These are phyloP conservation scores for Drosophila paranaensis DNA, from an alignment of 2,888 invertebrate genomes.

Conservation along the genomic window DNA sequence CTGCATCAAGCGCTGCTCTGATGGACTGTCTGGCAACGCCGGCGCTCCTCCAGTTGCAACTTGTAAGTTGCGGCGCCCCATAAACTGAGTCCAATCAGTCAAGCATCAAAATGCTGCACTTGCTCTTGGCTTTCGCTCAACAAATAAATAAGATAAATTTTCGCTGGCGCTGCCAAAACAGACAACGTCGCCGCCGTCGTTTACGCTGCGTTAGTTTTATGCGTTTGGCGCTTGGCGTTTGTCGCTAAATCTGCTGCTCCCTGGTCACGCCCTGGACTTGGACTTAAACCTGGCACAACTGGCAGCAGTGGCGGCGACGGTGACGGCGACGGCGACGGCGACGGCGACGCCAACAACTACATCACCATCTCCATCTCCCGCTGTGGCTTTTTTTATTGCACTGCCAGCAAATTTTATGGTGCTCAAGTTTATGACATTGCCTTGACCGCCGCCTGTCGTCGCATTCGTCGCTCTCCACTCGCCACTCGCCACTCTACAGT, in stretches of 20 bases:
- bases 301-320: constrained; percentile 6
- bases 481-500: not conserved
- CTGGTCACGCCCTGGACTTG: constrained; percentile 65
- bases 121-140: constrained; percentile 62
- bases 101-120: constrained; percentile 80
- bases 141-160: constrained; percentile 80
- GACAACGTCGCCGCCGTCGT: constrained; percentile 53
- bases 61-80: constrained; percentile 45
- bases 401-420: constrained; percentile 84
- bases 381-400: constrained; percentile 81
- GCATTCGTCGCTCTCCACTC: constrained; percentile 17
- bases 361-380: constrained; percentile 68
- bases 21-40: constrained; percentile 29
- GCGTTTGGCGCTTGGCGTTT: constrained; percentile 78
- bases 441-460: constrained; percentile 69
- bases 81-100: constrained; percentile 74
- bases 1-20: not conserved
- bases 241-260: constrained; percentile 61
- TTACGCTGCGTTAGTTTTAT: constrained; percentile 84
- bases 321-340: constrained; percentile 6
- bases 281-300: constrained; percentile 64
- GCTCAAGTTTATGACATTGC: constrained; percentile 83
- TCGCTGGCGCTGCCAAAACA: constrained; percentile 75
- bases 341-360: constrained; percentile 17
- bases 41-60: not conserved